A percentile compares a stretch with the other conserved stretches of the same genome.
These are phyloP conservation scores for Centroberyx gerrardi DNA, from an alignment of 2,797 vertebrate species.

Conservation along the genomic window DNA sequence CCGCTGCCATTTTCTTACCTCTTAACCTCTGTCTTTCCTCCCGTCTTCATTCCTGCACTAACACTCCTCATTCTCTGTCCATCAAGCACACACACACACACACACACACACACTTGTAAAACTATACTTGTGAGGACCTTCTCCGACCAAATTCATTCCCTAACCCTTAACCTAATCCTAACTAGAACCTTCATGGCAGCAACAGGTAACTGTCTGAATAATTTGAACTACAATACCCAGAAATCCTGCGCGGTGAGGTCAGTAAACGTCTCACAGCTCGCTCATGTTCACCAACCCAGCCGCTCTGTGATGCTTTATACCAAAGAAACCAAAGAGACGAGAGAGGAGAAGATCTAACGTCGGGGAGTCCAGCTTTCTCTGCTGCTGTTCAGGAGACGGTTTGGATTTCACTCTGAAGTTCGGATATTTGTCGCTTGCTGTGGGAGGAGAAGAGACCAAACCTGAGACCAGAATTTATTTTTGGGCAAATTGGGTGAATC, in stretches of 20 bases:
- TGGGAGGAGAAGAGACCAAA: too few species aligned
- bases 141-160: background rate
- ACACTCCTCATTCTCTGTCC: background rate
- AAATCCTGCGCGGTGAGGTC: background rate
- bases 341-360: too few species aligned
- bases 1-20: background rate
- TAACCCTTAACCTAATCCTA: background rate
- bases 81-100: background rate
- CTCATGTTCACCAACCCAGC: too few species aligned
- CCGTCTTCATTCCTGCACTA: background rate
- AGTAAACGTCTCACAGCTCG: background rate
- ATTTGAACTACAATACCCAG: background rate
- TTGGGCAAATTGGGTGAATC: too few species aligned
- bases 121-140: background rate
- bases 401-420: too few species aligned
- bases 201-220: background rate
- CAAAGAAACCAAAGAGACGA: too few species aligned
- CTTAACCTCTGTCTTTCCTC: conserved; percentile 31
- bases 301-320: too few species aligned
- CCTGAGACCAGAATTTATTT: too few species aligned
- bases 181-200: background rate
- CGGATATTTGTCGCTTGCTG: too few species aligned
- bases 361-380: too few species aligned
- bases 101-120: background rate
- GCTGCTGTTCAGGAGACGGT: too few species aligned